phyloP scores from a whole-genome alignment of 2,888 invertebrate genomes.

The Lochmaea capreae region DNA sequence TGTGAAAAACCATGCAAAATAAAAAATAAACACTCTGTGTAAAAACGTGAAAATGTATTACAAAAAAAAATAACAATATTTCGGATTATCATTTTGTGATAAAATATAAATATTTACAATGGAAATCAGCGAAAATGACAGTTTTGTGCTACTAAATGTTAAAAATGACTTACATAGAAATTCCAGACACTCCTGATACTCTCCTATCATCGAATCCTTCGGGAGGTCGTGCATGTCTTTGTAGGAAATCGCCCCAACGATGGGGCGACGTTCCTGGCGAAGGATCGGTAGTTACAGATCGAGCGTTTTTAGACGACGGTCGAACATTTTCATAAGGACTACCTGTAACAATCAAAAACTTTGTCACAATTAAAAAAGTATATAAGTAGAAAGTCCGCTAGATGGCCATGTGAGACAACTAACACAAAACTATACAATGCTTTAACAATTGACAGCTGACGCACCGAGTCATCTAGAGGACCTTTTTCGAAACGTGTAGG shows the following conservation, averaged over 20 bases:
- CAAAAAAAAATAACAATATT: background rate
- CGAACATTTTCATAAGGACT: constrained; percentile 75
- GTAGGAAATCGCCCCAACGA: constrained; percentile 55
- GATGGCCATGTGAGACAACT: too few relatives aligned
- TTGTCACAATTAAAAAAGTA: background rate
- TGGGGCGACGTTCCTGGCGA: constrained; percentile 70
- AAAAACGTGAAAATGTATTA: constrained; percentile 3
- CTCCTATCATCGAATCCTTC: constrained; percentile 68
- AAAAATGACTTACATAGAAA: constrained; percentile 68
- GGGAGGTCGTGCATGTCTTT: constrained; percentile 65
- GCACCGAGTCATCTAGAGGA: too few relatives aligned
- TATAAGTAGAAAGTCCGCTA: too few relatives aligned
- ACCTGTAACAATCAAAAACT: constrained; percentile 56
- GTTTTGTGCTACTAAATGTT: background rate
- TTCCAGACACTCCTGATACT: constrained; percentile 70
- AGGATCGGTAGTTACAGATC: constrained; percentile 66
- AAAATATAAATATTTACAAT: background rate
- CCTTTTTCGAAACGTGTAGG: too few relatives aligned
- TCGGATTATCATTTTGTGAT: constrained; percentile 5
- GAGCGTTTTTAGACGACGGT: constrained; percentile 64
- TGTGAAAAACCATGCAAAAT: constrained; percentile 45
- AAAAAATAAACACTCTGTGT: constrained; percentile 38
- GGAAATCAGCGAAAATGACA: background rate
- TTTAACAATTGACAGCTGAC: too few relatives aligned
- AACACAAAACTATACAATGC: too few relatives aligned